phyloP scores from a whole-genome alignment of 2,888 invertebrate genomes.

The Drosophila emarginata region DNA sequence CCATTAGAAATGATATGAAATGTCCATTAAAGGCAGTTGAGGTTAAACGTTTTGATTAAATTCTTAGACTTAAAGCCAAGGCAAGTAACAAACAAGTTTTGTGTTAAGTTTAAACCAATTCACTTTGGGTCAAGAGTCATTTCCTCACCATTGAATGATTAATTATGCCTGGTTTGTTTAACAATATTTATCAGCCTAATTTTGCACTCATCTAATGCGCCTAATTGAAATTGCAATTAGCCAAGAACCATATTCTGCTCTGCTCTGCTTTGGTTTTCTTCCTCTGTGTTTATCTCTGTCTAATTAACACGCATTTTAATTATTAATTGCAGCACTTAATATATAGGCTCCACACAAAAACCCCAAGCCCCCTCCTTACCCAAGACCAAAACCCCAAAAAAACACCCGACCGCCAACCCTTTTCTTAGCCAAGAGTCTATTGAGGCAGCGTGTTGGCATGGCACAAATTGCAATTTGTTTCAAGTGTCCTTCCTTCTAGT shows the following conservation, averaged over 20 bases:
- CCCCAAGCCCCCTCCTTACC: not conserved
- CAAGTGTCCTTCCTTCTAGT: conserved; percentile 62
- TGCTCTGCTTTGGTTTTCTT: not conserved
- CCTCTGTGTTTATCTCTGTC: conserved; percentile 29
- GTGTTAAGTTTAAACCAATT: not conserved
- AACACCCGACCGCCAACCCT: conserved; percentile 8
- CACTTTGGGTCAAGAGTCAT: not conserved
- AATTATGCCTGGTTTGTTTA: not conserved
- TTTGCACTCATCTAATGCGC: conserved; percentile 44
- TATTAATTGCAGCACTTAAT: conserved; percentile 76
- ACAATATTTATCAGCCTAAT: conserved; percentile 14
- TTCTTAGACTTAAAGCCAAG: not conserved
- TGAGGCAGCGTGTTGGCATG: conserved; percentile 52
- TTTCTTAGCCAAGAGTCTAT: conserved; percentile 8
- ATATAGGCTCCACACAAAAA: conserved; percentile 56
- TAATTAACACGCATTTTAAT: conserved; percentile 77
- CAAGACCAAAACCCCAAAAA: not conserved
- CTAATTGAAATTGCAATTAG: conserved; percentile 75
- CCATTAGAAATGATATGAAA: not conserved
- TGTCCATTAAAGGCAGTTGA: not conserved
- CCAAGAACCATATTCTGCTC: conserved; percentile 24
- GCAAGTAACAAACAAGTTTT: not conserved
- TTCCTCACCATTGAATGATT: not conserved
- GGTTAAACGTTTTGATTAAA: not conserved
- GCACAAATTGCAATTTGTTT: conserved; percentile 73